A percentile compares a stretch with the other conserved stretches of the same genome.
phyloP scores from a whole-genome alignment of 2,888 invertebrate species.

The Sinhomidia bicolor region DNA sequence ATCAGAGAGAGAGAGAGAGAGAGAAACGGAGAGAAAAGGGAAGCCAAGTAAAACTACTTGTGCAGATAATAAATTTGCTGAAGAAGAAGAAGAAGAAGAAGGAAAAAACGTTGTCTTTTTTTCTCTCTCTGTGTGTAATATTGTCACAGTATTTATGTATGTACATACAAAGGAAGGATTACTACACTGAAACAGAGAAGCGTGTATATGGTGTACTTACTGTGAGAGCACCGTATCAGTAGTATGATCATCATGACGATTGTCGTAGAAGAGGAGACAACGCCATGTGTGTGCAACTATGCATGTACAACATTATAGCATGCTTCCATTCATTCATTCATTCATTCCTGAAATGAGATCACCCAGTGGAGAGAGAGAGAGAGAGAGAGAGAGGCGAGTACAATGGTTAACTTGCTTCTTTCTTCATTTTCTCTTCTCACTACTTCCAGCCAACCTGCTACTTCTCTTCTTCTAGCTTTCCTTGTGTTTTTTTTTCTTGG shows the following conservation, averaged over 20 bases:
- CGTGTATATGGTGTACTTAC: too few relatives aligned
- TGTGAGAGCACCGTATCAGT: too few relatives aligned
- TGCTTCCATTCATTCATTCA: not conserved
- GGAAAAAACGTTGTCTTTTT: not conserved
- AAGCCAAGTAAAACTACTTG: not conserved
- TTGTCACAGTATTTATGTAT: not conserved
- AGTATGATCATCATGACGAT: not conserved
- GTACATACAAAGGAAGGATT: too few relatives aligned
- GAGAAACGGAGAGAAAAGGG: not conserved
- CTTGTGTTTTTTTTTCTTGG: too few relatives aligned
- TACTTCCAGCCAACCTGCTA: not conserved
- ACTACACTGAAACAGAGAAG: too few relatives aligned
- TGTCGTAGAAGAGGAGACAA: not conserved
- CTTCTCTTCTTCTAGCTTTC: not conserved
- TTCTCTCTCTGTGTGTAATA: not conserved
- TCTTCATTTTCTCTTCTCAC: not conserved
- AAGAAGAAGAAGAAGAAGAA: not conserved
- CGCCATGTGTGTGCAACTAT: not conserved
- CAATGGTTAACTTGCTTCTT: not conserved
- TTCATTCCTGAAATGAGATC: not conserved
- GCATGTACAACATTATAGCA: not conserved
- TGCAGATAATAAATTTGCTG: constrained; percentile 1
- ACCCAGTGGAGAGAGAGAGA: not conserved
- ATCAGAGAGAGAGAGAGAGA: not conserved
- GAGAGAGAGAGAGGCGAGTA: too few relatives aligned